Evolutionary conservation across 2,797 vertebrate species (phyloP).

Genomic region (Nyctalus aviator): DNA sequence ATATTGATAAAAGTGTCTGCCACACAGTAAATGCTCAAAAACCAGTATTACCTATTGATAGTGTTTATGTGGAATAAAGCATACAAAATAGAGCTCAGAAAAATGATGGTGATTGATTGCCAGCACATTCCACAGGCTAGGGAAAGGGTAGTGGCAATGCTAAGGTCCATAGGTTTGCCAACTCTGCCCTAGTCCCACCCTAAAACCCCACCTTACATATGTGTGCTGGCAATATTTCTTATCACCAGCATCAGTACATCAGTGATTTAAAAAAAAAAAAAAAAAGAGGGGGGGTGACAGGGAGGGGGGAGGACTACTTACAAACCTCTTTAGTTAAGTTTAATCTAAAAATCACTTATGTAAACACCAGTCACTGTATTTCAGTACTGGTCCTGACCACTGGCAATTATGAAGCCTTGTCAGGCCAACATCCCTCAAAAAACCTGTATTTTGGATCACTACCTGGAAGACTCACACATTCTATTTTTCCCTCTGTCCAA

Average conservation of each 20-base stretch:
- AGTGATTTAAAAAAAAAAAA: not conserved
- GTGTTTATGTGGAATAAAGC: not conserved
- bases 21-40: not conserved
- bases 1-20: not conserved
- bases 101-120: not conserved
- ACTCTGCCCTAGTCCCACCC: not conserved
- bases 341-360: not conserved
- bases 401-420: not conserved
- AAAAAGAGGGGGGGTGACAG: accelerated
- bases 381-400: not conserved
- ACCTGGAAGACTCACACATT: conserved; percentile 14
- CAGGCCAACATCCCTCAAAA: not conserved
- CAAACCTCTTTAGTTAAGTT: not conserved
- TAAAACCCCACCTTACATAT: not conserved
- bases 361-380: not conserved
- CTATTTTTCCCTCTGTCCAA: not conserved
- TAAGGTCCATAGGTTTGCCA: not conserved
- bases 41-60: not conserved
- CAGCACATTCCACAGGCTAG: not conserved
- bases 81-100: not conserved
- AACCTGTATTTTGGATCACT: not conserved
- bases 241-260: not conserved
- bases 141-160: not conserved
- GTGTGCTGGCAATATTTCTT: not conserved
- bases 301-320: not conserved